Evolutionary conservation across 2,888 invertebrate species (phyloP), one percentile per base, ranked within the genome.

Genomic region (Sphaerophoria taeniata): DNA sequence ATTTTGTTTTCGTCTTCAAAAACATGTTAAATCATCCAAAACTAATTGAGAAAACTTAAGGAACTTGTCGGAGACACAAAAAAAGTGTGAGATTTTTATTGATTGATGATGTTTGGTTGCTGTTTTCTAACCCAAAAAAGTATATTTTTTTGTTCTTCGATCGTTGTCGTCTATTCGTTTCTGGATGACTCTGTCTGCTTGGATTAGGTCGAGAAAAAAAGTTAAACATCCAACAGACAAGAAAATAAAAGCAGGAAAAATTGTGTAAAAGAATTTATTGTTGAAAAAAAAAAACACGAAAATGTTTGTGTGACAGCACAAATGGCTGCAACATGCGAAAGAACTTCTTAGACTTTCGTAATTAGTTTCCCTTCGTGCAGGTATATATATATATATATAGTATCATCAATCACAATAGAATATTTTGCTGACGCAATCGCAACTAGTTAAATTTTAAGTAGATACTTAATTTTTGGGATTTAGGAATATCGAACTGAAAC

Each of bases 11-110:
- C 16, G 24, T 56, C 39, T 60, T 34, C 61, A 51, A 53, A 63
- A 71, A 55, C 36, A 31, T 76, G 81, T 49, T 51, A 60, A 71
- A 75, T 71, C 58, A 81, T 60, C 63, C 70, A 53, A 81, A 76
- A 76, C 81, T 81, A 76, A 81, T 81, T 81, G 63, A 53, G 36
- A 58, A 24, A 63, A 75, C 65, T 75, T 65, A 56, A 61, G 51
- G 51, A 81, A 81, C 56, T 65, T 71, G 71, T 75, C 75, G 81
- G 45, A 49, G 75, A 81, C 63, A 53, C 45, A 31, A 75, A 72
- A 72, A 61, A 69, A 74, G 61, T 63, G 51, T 56, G 65, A 75
- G 75, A 81, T 81, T 71, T 71, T 76, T 65, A 65, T 75, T 81
- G 81, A 81, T 81, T 81, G 65, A 81, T 81, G 75, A 65, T 51